Percentiles rank a stretch among this genome's conserved stretches.
Conservation (phyloP, 2,113 vertebrate species). For the Chloropsis hardwickii region DNA sequence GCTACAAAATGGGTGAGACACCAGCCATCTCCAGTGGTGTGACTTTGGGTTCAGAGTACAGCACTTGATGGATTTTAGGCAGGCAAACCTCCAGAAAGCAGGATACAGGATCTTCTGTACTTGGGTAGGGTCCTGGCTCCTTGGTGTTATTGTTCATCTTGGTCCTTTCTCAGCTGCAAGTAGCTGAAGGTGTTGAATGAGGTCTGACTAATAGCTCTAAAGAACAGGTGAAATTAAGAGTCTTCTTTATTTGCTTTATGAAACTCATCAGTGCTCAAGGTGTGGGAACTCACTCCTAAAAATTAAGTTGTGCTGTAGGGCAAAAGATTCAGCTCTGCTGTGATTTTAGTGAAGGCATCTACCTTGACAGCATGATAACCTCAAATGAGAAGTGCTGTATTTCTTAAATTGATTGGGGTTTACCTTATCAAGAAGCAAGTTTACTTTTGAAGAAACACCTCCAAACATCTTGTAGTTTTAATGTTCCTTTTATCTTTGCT, state of each 20-base stretch:
- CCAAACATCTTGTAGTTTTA: background rate
- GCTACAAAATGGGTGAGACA: background rate
- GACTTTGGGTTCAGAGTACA: background rate
- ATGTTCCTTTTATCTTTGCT: background rate
- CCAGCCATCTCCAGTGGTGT: background rate
- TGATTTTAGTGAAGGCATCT: background rate
- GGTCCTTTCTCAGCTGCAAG: background rate
- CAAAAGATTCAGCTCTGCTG: background rate
- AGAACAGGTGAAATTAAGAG: background rate
- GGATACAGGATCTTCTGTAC: no score
- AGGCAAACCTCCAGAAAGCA: background rate
- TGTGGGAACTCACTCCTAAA: background rate
- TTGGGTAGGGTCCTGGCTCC: background rate
- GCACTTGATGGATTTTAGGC: background rate
- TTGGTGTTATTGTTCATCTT: background rate
- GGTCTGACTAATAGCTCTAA: background rate
- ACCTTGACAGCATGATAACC: background rate
- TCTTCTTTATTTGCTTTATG: background rate
- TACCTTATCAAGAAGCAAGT: background rate
- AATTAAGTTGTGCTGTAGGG: background rate
- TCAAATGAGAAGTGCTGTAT: accelerated
- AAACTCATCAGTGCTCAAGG: background rate
- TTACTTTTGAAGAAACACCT: background rate
- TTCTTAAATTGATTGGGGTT: background rate
- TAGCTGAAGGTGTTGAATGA: background rate